These are phyloP conservation scores for Tenualosa ilisha DNA, from an alignment of 2,797 vertebrate genomes.

Conservation along the genomic window DNA sequence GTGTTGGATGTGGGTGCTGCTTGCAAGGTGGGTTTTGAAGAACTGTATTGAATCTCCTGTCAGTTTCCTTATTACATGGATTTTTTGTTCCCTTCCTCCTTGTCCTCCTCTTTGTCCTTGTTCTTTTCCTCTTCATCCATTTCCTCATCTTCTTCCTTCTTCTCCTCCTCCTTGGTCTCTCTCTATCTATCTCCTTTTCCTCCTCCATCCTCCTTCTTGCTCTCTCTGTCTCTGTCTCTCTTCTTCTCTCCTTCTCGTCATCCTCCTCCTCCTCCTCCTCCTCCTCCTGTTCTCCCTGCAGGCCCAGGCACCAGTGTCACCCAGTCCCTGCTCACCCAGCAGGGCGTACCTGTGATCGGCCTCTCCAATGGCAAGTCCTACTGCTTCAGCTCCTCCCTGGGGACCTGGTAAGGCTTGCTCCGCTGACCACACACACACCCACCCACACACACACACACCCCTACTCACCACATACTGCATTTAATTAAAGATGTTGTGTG, in stretches of 20 bases:
- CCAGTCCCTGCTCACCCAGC: constrained; percentile 92
- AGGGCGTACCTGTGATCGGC: constrained; percentile 89
- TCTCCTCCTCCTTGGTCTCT: neutral
- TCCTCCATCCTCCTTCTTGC: no score
- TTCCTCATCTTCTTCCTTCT: neutral
- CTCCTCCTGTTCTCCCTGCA: constrained; percentile 48
- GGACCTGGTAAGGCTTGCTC: constrained; percentile 83
- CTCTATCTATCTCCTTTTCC: no score
- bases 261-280: neutral
- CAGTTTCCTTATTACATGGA: neutral
- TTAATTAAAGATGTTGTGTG: neutral
- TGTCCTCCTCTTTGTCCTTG: neutral
- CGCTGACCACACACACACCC: neutral
- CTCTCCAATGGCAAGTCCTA: constrained; percentile 95
- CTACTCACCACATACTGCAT: neutral
- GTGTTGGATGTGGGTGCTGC: neutral
- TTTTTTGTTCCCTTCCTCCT: neutral
- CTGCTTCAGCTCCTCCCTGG: constrained; percentile 90
- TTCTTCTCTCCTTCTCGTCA: neutral
- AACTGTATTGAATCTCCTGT: neutral
- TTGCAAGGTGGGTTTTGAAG: neutral
- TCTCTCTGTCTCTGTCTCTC: neutral
- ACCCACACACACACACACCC: neutral
- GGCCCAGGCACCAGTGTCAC: constrained; percentile 86
- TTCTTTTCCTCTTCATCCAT: neutral